Conservation (phyloP, 35 echinoderm and acorn worm genomes). For the Acanthaster planci region DNA sequence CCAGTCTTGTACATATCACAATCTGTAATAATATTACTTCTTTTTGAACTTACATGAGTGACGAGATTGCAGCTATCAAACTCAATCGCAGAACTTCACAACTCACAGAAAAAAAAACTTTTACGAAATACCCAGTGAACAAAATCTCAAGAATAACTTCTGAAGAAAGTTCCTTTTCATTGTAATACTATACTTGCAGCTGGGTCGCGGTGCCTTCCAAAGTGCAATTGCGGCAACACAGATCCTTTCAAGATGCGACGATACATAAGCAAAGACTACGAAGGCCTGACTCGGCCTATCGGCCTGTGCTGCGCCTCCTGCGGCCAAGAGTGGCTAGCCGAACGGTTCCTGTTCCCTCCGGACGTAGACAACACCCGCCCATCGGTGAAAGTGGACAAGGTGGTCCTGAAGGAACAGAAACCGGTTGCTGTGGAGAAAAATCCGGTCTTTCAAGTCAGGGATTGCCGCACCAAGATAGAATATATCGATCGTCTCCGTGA, state of each 20-base stretch:
- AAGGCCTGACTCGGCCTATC: neutral
- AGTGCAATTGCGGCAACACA: conserved; percentile 33
- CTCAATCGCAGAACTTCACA: too few species aligned
- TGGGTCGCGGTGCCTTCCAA: neutral
- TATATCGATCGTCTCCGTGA: neutral
- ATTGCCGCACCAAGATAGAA: neutral
- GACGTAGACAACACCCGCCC: neutral
- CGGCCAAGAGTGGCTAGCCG: conserved; percentile 47
- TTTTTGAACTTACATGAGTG: too few species aligned
- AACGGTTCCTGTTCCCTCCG: conserved; percentile 7
- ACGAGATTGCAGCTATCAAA: too few species aligned
- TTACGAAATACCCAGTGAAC: too few species aligned
- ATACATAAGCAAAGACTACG: conserved; percentile 10
- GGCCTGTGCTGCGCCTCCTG: conserved; percentile 35
- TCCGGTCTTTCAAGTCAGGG: neutral
- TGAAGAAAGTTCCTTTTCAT: neutral
- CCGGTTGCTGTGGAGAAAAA: neutral
- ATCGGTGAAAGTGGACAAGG: neutral
- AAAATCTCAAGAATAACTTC: neutral
- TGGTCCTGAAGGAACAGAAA: neutral
- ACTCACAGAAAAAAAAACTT: too few species aligned
- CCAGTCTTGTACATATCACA: neutral
- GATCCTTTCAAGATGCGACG: neutral
- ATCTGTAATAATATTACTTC: neutral
- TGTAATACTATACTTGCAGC: neutral